Conservation (phyloP, 2,888 invertebrate genomes). For the Pyrgus malvae region DNA sequence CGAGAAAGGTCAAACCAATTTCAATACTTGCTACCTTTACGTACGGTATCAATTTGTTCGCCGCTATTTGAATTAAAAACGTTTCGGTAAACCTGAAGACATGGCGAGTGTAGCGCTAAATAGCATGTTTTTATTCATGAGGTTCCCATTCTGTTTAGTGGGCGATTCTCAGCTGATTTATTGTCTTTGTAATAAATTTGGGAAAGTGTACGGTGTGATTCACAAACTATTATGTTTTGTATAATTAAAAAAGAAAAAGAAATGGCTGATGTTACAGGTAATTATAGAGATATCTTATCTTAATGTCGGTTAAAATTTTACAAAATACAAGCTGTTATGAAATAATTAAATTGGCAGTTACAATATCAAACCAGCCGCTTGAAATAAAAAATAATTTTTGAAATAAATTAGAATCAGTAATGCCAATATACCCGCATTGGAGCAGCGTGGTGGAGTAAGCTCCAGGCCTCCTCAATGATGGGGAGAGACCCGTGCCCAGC, state of each 20-base stretch:
- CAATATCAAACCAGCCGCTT: background rate
- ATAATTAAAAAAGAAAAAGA: constrained; percentile 26
- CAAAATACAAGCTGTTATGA: background rate
- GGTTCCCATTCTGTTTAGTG: constrained; percentile 77
- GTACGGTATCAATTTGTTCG: constrained; percentile 54
- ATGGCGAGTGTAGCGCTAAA: constrained; percentile 74
- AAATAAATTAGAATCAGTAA: constrained; percentile 10
- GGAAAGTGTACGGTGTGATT: constrained; percentile 41
- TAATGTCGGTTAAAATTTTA: constrained; percentile 7
- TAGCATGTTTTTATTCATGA: constrained; percentile 82
- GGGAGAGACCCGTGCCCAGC: too few species aligned
- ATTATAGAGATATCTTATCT: constrained; percentile 18
- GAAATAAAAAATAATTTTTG: background rate
- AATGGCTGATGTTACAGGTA: constrained; percentile 14
- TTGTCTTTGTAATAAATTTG: constrained; percentile 73
- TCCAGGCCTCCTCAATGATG: too few species aligned
- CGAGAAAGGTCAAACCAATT: constrained; percentile 58
- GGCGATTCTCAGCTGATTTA: constrained; percentile 76
- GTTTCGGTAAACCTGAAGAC: constrained; percentile 56
- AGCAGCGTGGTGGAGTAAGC: too few species aligned
- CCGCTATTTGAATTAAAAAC: constrained; percentile 39
- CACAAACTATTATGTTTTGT: constrained; percentile 38
- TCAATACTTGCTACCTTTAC: constrained; percentile 52
- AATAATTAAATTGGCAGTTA: constrained; percentile 7
- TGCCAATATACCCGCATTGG: too few species aligned